Conservation (phyloP, 2,888 invertebrate species). For the Acanthoscelides obtectus region DNA sequence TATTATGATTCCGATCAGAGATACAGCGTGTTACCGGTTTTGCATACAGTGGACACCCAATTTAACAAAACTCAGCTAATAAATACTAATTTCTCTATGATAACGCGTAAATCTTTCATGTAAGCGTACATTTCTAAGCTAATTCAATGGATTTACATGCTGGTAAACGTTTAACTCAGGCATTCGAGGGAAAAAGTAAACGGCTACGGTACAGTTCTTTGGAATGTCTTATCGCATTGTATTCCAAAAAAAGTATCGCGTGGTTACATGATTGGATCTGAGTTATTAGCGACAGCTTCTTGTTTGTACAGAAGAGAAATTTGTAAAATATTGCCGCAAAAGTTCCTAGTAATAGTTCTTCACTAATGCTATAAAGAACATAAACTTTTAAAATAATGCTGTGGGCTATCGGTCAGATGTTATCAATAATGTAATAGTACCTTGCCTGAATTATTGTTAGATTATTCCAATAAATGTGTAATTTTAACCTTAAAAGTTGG, state of each 20-base stretch:
- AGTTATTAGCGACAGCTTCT: neutral
- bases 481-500: too few species aligned
- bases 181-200: neutral
- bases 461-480: too few species aligned
- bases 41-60: neutral
- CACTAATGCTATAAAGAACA: too few species aligned
- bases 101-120: neutral
- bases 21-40: neutral
- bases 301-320: neutral
- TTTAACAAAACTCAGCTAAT: neutral
- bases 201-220: neutral
- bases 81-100: neutral
- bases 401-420: too few species aligned
- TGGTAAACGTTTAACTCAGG: neutral
- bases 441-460: too few species aligned
- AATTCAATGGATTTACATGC: neutral
- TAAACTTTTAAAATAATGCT: too few species aligned
- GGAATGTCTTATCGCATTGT: neutral
- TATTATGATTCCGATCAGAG: constrained; percentile 8
- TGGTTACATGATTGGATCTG: neutral
- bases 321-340: too few species aligned
- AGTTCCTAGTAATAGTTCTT: too few species aligned
- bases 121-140: neutral
- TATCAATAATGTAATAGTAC: too few species aligned
- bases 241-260: neutral